phyloP scores from a whole-genome alignment of 2,113 vertebrate species.

The Hystrix cristata region DNA sequence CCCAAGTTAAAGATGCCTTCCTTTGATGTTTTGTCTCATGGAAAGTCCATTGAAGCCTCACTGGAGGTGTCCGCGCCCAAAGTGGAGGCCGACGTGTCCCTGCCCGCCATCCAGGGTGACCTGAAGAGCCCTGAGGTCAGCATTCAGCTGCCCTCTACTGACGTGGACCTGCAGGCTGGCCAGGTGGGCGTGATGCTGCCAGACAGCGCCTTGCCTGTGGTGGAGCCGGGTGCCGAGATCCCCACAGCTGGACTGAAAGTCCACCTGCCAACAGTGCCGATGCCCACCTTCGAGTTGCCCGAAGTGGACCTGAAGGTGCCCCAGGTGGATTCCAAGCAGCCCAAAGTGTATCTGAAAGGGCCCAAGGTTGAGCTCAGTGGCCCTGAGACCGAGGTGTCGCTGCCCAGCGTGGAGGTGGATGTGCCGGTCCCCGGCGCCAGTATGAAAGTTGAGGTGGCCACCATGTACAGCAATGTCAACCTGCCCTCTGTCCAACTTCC shows the following conservation, averaged over 20 bases:
- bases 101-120: accelerated
- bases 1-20: constrained; percentile 84
- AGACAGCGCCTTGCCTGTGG: accelerated
- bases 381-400: accelerated
- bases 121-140: background rate
- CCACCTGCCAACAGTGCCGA: constrained; percentile 21
- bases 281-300: background rate
- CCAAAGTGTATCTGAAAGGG: background rate
- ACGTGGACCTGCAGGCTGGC: accelerated
- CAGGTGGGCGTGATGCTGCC: accelerated
- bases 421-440: accelerated
- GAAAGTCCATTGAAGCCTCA: accelerated
- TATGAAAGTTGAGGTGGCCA: background rate
- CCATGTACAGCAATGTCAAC: constrained; percentile 14
- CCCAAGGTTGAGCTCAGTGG: accelerated
- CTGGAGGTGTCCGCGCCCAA: accelerated
- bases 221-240: accelerated
- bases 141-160: accelerated
- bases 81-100: accelerated
- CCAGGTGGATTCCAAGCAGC: accelerated
- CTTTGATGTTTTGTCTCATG: constrained; percentile 71
- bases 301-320: background rate
- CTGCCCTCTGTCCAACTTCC: background rate
- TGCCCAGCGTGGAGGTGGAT: background rate
- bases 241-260: accelerated